Percentiles rank a stretch among this genome's conserved stretches.
Evolutionary conservation across 2,797 vertebrate species (phyloP).

Genomic region (Pampus argenteus): DNA sequence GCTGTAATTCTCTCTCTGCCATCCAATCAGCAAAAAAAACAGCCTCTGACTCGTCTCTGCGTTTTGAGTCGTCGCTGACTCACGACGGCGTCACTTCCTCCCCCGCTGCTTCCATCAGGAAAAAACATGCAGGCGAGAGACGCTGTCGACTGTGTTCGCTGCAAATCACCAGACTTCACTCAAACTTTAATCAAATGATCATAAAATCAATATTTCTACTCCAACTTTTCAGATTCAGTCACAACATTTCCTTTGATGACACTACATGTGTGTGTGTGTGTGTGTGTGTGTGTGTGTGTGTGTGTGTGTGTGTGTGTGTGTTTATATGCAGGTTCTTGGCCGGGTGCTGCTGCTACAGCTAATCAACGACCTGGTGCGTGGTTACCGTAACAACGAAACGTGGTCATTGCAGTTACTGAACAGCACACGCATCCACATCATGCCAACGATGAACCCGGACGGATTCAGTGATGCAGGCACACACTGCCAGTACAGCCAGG

Average conservation of each 20-base stretch:
- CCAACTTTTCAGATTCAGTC: neutral
- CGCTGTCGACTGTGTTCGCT: too few relatives aligned
- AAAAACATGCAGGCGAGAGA: constrained; percentile 1
- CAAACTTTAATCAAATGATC: neutral
- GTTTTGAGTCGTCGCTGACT: constrained; percentile 37
- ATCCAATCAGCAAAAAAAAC: neutral
- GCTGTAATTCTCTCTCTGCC: neutral
- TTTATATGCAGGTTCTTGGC: constrained; percentile 87
- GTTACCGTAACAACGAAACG: constrained; percentile 81
- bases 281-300: constrained; percentile 8
- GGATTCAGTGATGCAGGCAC: constrained; percentile 87
- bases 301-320: constrained; percentile 23
- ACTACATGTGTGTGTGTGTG: neutral
- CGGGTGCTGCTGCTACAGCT: constrained; percentile 93
- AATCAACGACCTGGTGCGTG: constrained; percentile 88
- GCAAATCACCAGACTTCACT: constrained; percentile 17
- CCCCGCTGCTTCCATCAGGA: constrained; percentile 29
- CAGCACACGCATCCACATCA: constrained; percentile 91
- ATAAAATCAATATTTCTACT: neutral
- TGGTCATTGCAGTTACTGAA: constrained; percentile 85
- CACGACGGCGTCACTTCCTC: constrained; percentile 33
- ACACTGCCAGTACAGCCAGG: constrained; percentile 82
- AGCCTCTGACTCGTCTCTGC: constrained; percentile 24
- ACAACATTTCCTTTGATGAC: neutral
- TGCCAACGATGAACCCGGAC: constrained; percentile 97